Evolutionary conservation across 2,113 vertebrate genomes (phyloP).

Genomic region (Climacteris rufus): DNA sequence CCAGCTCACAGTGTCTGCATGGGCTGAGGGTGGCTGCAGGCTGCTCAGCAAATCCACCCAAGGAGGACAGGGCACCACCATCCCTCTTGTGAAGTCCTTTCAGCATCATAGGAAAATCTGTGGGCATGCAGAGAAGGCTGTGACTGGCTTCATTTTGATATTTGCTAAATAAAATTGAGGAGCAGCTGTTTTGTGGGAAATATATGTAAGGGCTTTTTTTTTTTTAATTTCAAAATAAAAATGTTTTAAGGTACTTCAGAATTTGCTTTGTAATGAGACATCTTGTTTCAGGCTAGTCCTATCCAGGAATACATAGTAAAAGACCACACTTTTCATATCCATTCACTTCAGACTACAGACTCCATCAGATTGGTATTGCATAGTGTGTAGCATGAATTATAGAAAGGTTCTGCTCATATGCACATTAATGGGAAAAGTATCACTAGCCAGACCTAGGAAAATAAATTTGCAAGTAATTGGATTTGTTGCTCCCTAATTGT

Average conservation of each 20-base stretch:
- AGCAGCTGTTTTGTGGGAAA: conserved; percentile 40
- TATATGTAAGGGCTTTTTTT: background rate
- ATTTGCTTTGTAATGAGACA: background rate
- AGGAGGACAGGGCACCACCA: background rate
- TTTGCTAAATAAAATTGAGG: conserved; percentile 27
- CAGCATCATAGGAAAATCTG: background rate
- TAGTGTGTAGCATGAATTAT: background rate
- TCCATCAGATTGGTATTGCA: background rate
- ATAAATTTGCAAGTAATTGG: background rate
- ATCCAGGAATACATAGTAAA: background rate
- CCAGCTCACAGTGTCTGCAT: background rate
- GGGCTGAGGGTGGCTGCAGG: background rate
- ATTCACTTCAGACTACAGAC: background rate
- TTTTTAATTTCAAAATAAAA: background rate
- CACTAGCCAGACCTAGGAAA: background rate
- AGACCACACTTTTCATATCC: background rate
- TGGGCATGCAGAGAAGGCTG: background rate
- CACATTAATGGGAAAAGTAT: background rate
- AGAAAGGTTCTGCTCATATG: accelerated
- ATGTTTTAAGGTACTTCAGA: background rate
- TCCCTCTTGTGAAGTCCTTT: background rate
- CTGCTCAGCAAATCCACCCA: accelerated
- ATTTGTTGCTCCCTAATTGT: background rate
- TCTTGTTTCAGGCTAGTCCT: background rate
- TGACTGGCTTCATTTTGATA: background rate